Evolutionary conservation across 53 echinoderm and acorn worm genomes (phyloP).

Genomic region (Holothuria scabra): DNA sequence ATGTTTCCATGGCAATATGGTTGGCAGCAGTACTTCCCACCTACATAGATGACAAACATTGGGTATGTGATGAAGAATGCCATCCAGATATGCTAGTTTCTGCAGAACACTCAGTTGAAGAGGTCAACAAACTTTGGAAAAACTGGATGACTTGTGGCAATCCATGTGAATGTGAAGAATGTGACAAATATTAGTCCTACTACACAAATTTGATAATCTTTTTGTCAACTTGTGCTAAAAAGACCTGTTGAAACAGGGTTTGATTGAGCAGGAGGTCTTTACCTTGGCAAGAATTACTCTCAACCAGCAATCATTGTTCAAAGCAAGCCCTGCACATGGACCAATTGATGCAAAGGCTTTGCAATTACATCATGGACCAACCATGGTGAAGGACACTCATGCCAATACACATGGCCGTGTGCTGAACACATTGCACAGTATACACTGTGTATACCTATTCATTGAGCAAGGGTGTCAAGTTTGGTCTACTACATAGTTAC

Average conservation of each 20-base stretch:
- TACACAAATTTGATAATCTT: not conserved
- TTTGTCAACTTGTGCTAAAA: not conserved
- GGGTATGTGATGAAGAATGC: constrained; percentile 83
- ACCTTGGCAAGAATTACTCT: no score
- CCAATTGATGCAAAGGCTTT: no score
- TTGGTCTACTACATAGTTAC: no score
- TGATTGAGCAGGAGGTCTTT: no score
- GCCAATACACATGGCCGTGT: no score
- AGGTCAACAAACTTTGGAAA: constrained; percentile 69
- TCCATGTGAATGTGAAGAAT: constrained; percentile 93
- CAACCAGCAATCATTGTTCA: no score
- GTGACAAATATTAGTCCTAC: not conserved
- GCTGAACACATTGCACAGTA: no score
- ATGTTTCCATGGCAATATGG: constrained; percentile 95
- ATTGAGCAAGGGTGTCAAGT: no score
- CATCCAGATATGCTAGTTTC: constrained; percentile 69
- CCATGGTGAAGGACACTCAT: no score
- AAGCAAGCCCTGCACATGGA: no score
- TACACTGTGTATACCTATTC: no score
- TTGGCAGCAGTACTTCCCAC: constrained; percentile 75
- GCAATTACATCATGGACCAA: no score
- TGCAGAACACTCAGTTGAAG: constrained; percentile 72
- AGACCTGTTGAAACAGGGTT: not conserved
- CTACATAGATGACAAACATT: constrained; percentile 79
- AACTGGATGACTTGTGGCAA: constrained; percentile 73